Evolutionary conservation across 2,888 invertebrate species (phyloP).

Genomic region (Phasia obesa): DNA sequence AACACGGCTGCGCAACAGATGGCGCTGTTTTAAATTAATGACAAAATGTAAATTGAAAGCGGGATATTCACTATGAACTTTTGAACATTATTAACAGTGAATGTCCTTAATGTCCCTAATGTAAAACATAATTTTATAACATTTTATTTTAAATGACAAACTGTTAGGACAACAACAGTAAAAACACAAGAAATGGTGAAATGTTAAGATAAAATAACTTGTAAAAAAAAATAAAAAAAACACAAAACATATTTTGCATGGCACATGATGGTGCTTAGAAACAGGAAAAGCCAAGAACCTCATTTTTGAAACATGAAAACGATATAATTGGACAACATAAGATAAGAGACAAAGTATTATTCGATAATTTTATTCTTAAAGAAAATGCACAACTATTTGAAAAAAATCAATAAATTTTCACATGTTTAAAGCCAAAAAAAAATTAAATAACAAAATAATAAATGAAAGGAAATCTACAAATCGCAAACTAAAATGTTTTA

Average conservation of each 20-base stretch:
- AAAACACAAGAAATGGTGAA: slow-evolving; percentile 14
- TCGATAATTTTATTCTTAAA: background rate
- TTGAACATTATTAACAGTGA: background rate
- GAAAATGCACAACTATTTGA: background rate
- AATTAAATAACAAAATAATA: background rate
- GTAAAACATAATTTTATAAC: slow-evolving; percentile 19
- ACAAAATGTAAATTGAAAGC: too few species aligned
- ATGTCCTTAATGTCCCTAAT: slow-evolving; percentile 6
- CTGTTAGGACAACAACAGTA: slow-evolving; percentile 4
- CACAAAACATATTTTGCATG: slow-evolving; percentile 34
- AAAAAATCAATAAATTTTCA: slow-evolving; percentile 28
- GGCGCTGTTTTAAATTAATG: too few species aligned
- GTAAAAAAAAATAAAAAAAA: background rate
- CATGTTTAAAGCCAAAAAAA: too few species aligned
- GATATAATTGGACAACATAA: slow-evolving; percentile 49
- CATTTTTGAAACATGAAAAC: slow-evolving; percentile 50
- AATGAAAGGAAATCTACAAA: slow-evolving; percentile 11
- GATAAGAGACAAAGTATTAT: slow-evolving; percentile 22
- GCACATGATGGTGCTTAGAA: slow-evolving; percentile 41
- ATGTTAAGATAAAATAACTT: slow-evolving; percentile 11
- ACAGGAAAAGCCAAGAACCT: slow-evolving; percentile 28
- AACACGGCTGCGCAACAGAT: too few species aligned
- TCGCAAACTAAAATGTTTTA: slow-evolving; percentile 11
- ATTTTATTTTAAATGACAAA: slow-evolving; percentile 49
- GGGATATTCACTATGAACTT: too few species aligned